Evolutionary conservation across 2,113 vertebrate species (phyloP).

Genomic region (Lonchura striata): DNA sequence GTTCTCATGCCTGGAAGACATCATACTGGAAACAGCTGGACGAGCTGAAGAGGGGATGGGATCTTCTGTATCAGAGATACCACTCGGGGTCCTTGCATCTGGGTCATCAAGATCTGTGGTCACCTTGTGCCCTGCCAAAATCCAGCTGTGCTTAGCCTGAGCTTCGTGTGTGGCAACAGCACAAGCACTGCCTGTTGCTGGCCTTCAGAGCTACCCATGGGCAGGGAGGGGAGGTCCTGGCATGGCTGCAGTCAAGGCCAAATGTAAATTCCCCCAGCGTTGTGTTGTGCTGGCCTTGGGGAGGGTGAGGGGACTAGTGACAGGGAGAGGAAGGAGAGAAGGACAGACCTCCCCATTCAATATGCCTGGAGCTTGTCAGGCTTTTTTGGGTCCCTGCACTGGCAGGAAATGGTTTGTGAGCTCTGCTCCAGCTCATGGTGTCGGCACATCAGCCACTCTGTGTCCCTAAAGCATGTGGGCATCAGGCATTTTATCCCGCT

Average conservation of each 20-base stretch:
- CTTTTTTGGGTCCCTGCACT: rapidly evolving
- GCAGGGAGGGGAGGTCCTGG: background rate
- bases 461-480: rapidly evolving
- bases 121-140: background rate
- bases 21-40: background rate
- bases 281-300: background rate
- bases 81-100: rapidly evolving
- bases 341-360: background rate
- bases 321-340: background rate
- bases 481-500: background rate
- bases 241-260: background rate
- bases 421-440: background rate
- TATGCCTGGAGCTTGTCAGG: background rate
- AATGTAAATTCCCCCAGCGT: background rate
- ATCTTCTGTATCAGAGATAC: background rate
- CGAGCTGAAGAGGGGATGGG: background rate
- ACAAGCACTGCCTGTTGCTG: rapidly evolving
- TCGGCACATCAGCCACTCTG: background rate
- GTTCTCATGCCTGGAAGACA: background rate
- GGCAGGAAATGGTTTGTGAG: background rate
- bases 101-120: background rate
- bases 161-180: background rate
- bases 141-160: background rate
- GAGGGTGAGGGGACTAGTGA: background rate
- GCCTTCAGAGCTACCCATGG: background rate